Evolutionary conservation across 2,888 invertebrate genomes (phyloP), one percentile per base, ranked within the genome.

Genomic region (Troglohyphantes excavatus): DNA sequence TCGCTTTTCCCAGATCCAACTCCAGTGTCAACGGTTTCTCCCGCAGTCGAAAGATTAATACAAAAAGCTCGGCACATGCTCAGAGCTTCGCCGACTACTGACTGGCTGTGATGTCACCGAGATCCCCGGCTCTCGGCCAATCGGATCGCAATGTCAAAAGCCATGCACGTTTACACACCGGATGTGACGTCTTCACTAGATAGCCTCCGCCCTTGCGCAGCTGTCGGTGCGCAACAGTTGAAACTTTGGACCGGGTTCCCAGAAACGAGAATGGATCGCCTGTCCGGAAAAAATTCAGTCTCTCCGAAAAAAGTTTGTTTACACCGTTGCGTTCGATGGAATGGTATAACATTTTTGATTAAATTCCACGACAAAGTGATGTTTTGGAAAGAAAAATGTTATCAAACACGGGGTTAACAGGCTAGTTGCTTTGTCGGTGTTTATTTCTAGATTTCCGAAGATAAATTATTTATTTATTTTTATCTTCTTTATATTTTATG

Each of bases 131-230:
- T 88, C 87, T 83, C 82, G 21, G 68, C 88, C 88, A 89, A 89
- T 89, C n/a, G 59, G 17, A 5, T 9, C n/a, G 23, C 83, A 63
- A 83, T 63, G 83, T 63, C 72, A 73, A 61, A 75, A 59, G 59
- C 85, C 85, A 61, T 67, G 76, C 68, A 33, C 76, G 75, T 61
- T 76, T 82, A 68, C 72, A 67, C 70, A 76, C 88, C 88, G 88
- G 88, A 89, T 82, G 76, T 89, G 88, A 89, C 88, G 88, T 89
- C 70, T 75, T 23, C 43, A 46, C 43, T 75, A 65, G 29, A 53
- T 76, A 89, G 82, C 88, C 88, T 89, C 88, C 88, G 79, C 88
- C 88, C 88, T 89, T 89, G 88, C 88, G 88, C 88, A 82, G 82
- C 67, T 89, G 82, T 26, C 43, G 29, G 27, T 89, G 88, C 88